Conservation (phyloP, 1,140 invertebrate genomes). For the Pogonus chalceus region DNA sequence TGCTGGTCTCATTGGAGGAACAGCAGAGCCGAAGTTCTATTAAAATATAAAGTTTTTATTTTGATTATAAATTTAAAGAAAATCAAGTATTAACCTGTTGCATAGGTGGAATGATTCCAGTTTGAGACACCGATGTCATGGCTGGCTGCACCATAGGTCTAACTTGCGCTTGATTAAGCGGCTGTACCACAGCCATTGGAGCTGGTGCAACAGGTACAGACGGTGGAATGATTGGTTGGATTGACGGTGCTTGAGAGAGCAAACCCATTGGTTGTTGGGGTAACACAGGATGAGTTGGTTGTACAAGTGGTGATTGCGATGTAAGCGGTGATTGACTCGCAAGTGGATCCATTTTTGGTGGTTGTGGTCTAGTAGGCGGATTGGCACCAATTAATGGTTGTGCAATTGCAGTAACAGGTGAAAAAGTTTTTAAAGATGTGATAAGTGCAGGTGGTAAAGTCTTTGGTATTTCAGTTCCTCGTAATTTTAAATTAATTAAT, state of each 20-base stretch:
- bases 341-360: conserved; percentile 29
- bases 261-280: conserved; percentile 17
- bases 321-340: conserved; percentile 16
- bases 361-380: conserved; percentile 38
- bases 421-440: conserved; percentile 47
- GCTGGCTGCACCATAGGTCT: conserved; percentile 26
- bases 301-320: conserved; percentile 15
- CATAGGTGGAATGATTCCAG: conserved; percentile 22
- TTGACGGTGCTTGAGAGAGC: conserved; percentile 13
- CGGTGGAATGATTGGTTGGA: conserved; percentile 9
- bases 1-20: background rate
- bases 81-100: conserved; percentile 17
- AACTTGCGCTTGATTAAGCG: conserved; percentile 13
- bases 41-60: conserved; percentile 19
- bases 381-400: conserved; percentile 17
- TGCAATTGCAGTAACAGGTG: conserved; percentile 25
- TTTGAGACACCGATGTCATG: background rate
- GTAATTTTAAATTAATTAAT: conserved; percentile 87
- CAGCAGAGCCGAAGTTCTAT: conserved; percentile 11
- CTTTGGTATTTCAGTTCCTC: conserved; percentile 83
- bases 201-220: conserved; percentile 4
- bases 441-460: conserved; percentile 66
- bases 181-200: conserved; percentile 11
- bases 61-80: conserved; percentile 14
- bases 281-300: conserved; percentile 20